Base-by-base conservation (phyloP, 2,888 invertebrate species). In the Drosophila macrospina region DNA sequence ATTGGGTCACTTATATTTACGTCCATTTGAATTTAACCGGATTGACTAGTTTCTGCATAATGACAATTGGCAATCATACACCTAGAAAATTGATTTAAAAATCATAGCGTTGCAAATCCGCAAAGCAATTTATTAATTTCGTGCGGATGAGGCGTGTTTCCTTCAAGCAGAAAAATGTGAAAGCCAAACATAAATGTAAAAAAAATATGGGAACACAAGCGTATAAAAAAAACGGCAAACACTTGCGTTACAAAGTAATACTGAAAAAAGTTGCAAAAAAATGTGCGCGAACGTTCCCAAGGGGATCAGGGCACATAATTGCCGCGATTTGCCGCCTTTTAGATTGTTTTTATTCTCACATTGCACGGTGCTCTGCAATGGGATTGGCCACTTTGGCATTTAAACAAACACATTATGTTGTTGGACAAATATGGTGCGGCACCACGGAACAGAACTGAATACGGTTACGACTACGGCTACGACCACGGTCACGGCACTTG, bases 241-340 rank as follows among this genome's bases (percentile, higher is more conserved):
- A 26, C 28, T 45, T 45, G 15, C 6, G 24, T 42, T 15, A 28
- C 20, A 37, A 15, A 24, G 39, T 44, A 52, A 30, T 6, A 59
- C 28, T 1, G 42, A 45, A 16, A 41, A 36, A 44, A 32, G 1
- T 6, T 15, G 7, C 4, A 5, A 30, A 48, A 57, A 69, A 66
- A 64, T 4, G 15, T 28, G 41, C 41, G 61, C 50, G 48, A 57
- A 62, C 66, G 73, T 69, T 65, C 69, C 55, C 73, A 65, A 65
- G 39, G 63, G 80, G 75, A 74, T 75, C 71, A 71, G 42, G 52
- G 42, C 62, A 72, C 74, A 71, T 88, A 85, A 85, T 86, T 85
- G 85, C 76, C 69, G 78, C 88, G 88, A 88, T 88, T 85, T 85
- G 83, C 86, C 78, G 78, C 76, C 74, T 78, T 86, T 86, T 86